phyloP scores from a whole-genome alignment of 1,140 invertebrate species.

The Ostrea edulis region DNA sequence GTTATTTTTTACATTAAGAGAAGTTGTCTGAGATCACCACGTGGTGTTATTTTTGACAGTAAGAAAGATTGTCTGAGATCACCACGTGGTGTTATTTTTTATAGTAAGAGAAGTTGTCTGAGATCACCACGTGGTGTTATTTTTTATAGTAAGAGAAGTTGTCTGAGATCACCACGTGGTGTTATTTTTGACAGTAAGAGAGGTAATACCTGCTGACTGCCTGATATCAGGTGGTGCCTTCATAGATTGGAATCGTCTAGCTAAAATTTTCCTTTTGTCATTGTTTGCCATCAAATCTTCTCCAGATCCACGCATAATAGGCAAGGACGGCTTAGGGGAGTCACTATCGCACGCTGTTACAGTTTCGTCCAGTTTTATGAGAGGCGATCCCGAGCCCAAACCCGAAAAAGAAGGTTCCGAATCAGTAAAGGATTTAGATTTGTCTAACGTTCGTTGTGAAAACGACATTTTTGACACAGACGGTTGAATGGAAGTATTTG shows the following conservation, averaged over 20 bases:
- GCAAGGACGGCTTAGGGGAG: neutral
- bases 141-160: too few relatives aligned
- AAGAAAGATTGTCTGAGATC: too few relatives aligned
- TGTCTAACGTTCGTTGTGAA: slow-evolving; percentile 17
- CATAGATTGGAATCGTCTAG: slow-evolving; percentile 16
- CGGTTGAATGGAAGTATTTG: neutral
- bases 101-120: too few relatives aligned
- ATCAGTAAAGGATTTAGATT: slow-evolving; percentile 19
- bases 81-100: too few relatives aligned
- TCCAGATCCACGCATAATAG: neutral
- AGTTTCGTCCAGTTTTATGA: neutral
- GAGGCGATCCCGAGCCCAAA: neutral
- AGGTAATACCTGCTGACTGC: slow-evolving; percentile 58
- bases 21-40: too few relatives aligned
- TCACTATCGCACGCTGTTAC: neutral
- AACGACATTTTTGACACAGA: slow-evolving; percentile 30
- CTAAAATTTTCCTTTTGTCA: slow-evolving; percentile 39
- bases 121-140: too few relatives aligned
- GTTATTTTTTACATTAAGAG: too few relatives aligned
- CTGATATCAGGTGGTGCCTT: neutral
- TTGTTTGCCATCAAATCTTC: neutral
- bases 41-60: too few relatives aligned
- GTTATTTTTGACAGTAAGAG: too few relatives aligned
- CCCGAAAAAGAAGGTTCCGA: neutral
- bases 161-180: too few relatives aligned